Percentiles rank a stretch among this genome's conserved stretches.
phyloP scores from a whole-genome alignment of 1,140 invertebrate genomes.

The Sminthurinus signatus region DNA sequence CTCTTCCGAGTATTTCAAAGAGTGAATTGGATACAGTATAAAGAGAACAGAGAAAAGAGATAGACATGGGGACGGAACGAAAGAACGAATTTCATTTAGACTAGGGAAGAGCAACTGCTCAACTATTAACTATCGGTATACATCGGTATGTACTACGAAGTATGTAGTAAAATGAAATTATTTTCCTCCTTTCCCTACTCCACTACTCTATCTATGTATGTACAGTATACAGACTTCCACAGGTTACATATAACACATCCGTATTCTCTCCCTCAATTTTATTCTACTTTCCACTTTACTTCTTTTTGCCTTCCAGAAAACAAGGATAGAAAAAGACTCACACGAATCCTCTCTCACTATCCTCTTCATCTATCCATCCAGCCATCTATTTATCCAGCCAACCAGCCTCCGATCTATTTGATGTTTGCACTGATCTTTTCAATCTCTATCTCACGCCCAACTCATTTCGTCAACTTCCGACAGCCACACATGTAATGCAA shows the following conservation, averaged over 20 bases:
- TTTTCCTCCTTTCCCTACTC: neutral
- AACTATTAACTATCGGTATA: too few relatives aligned
- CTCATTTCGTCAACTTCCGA: slow-evolving; percentile 33
- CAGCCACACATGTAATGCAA: neutral
- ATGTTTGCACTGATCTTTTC: slow-evolving; percentile 31
- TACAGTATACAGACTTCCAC: slow-evolving; percentile 1
- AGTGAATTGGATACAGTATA: neutral
- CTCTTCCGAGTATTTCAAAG: too few relatives aligned
- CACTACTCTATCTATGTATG: neutral
- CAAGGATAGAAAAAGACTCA: neutral
- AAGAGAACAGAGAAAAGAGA: neutral
- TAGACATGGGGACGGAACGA: neutral
- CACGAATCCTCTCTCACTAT: slow-evolving; percentile 14
- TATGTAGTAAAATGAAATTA: too few relatives aligned
- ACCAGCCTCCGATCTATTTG: slow-evolving; percentile 23
- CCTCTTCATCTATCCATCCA: too few relatives aligned
- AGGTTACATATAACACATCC: too few relatives aligned
- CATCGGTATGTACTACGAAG: too few relatives aligned
- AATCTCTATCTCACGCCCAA: slow-evolving; percentile 38
- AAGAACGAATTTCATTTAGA: too few relatives aligned
- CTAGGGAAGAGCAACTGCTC: too few relatives aligned
- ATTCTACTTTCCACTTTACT: neutral
- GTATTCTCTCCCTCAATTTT: neutral
- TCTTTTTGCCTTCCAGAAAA: neutral
- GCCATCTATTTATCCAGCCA: too few relatives aligned